These are phyloP conservation scores for Etheostoma spectabile DNA, from an alignment of 2,113 vertebrate species.

Conservation along the genomic window DNA sequence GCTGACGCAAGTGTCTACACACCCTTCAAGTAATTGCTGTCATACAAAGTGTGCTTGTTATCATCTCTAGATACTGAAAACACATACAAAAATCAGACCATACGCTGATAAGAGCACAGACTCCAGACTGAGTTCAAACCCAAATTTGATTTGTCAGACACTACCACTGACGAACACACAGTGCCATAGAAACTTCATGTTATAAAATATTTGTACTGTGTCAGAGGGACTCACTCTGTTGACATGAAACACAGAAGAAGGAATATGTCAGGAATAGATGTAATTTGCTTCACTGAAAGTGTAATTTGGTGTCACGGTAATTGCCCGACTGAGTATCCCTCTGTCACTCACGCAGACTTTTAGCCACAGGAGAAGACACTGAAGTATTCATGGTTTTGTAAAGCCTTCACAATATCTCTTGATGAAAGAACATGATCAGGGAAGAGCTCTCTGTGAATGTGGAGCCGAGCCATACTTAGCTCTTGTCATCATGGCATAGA, in stretches of 20 bases:
- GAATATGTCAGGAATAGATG: not conserved
- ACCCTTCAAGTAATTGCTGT: conserved; percentile 25
- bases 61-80: conserved; percentile 5
- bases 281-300: conserved; percentile 9
- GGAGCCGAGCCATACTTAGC: conserved; percentile 36
- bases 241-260: not conserved
- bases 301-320: conserved; percentile 6
- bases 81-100: not conserved
- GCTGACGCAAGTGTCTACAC: conserved; percentile 58
- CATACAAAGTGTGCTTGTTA: conserved; percentile 2
- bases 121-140: not conserved
- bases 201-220: not conserved
- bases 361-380: not conserved
- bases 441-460: conserved; percentile 30
- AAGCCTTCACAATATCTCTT: conserved; percentile 27
- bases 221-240: not conserved
- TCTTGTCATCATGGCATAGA: conserved; percentile 44
- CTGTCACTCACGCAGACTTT: not conserved
- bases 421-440: conserved; percentile 27
- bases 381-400: conserved; percentile 15
- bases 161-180: not conserved
- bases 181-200: not conserved
- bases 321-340: not conserved
- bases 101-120: not conserved
- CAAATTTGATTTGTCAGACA: conserved; percentile 15